Conservation (phyloP, 2,888 invertebrate species). For the Labia minor region DNA sequence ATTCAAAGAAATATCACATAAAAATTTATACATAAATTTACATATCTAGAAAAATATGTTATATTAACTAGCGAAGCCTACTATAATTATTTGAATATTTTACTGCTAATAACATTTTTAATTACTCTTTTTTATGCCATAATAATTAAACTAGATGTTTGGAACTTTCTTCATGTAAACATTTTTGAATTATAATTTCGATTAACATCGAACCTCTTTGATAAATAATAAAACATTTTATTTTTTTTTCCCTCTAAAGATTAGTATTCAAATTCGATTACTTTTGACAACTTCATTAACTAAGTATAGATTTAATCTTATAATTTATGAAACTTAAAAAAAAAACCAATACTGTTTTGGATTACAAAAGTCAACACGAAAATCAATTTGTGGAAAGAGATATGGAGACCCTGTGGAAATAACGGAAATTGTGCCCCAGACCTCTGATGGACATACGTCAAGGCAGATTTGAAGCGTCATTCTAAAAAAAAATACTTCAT, state of each 20-base stretch:
- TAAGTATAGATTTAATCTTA: conserved; percentile 13
- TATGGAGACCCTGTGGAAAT: neutral
- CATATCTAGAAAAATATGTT: too few relatives aligned
- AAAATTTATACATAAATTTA: too few relatives aligned
- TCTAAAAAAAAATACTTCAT: neutral
- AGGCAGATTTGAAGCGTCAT: neutral
- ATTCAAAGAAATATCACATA: neutral
- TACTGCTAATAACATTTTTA: too few relatives aligned
- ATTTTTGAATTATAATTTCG: too few relatives aligned
- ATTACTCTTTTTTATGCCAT: too few relatives aligned
- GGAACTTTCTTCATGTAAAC: too few relatives aligned
- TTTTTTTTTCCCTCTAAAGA: too few relatives aligned
- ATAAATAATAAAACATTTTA: too few relatives aligned
- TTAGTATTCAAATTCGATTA: neutral
- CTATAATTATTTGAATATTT: too few relatives aligned
- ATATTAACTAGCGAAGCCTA: too few relatives aligned
- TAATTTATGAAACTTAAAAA: neutral
- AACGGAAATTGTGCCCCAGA: conserved; percentile 4
- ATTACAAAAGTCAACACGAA: neutral
- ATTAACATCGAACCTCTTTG: too few relatives aligned
- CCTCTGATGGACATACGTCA: neutral
- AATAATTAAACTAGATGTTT: too few relatives aligned
- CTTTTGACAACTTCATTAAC: neutral
- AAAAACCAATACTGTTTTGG: neutral
- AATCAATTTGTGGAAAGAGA: conserved; percentile 1